Evolutionary conservation across 2,797 vertebrate genomes (phyloP), one percentile per base, ranked within the genome.

Genomic region (Gobio occitaniae): DNA sequence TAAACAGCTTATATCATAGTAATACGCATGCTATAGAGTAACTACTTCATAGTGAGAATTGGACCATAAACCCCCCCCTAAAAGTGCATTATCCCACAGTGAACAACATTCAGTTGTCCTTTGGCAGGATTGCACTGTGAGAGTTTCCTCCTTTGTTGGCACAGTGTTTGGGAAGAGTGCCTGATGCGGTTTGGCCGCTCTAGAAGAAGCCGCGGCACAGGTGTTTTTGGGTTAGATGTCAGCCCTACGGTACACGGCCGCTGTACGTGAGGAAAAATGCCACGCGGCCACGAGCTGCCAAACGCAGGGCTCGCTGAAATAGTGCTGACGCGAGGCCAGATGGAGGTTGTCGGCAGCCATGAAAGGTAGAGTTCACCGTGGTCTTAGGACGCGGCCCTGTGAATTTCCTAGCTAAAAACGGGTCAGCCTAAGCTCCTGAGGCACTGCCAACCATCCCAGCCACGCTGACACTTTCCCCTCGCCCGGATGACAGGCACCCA

Each of bases 371-470:
- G 92, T 93, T 92, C 93, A 92, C 92, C 92, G 92, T 92, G 84
- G 95, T 93, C 93, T 93, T 92, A 89, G 93, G 94, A 94, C 94
- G 92, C 91, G 94, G 94, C 94, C 94, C 94, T 93, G 93, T 94
- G 94, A 95, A 94, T 95, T 96, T 95, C 94, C 94, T 93, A 93
- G 94, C 95, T 95, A 96, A 95, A 96, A 95, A 94, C 95, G 94
- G 94, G 94, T 94, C 91, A 2, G 89, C 90, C 92, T 96, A 96
- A 96, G 94, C 95, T 93, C 94, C 90, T 88, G 93, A 95, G 93
- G 92, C 94, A 95, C 93, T 94, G 95, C 95, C 94, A 96, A 95
- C 94, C 94, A 95, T 95, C 93, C 94, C 94, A 96, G 94, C 93
- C 94, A 96, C 94, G 93, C 95, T 95, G 94, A 96, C 95, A 96